Percentiles rank a stretch among this genome's conserved stretches.
Conservation (phyloP, 1,140 invertebrate species). For the Sminthurides bifidus region DNA sequence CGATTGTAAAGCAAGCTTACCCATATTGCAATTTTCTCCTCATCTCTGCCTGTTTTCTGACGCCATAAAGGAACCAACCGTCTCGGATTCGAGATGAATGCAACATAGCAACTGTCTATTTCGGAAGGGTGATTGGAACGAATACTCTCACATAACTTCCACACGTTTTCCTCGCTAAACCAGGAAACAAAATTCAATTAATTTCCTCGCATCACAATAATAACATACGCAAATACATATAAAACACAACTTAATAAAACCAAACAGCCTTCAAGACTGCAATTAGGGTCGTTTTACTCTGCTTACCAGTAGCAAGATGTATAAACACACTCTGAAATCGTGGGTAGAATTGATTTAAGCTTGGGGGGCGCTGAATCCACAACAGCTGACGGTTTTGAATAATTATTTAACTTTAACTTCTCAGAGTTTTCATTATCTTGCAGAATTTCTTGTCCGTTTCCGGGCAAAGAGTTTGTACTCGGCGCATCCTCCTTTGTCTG, state of each 20-base stretch:
- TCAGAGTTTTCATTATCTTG: too few relatives aligned
- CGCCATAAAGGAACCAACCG: slow-evolving; percentile 76
- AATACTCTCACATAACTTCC: slow-evolving; percentile 78
- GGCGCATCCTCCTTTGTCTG: too few relatives aligned
- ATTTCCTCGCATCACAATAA: background rate
- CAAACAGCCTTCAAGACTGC: background rate
- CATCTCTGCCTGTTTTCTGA: slow-evolving; percentile 68
- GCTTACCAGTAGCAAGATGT: slow-evolving; percentile 31
- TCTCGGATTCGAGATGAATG: slow-evolving; percentile 80
- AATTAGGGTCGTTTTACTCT: background rate
- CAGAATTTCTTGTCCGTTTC: too few relatives aligned
- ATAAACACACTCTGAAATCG: slow-evolving; percentile 24
- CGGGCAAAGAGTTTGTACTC: too few relatives aligned
- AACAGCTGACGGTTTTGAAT: too few relatives aligned
- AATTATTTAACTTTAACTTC: too few relatives aligned
- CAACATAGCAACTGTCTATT: slow-evolving; percentile 65
- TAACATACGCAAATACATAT: too few relatives aligned
- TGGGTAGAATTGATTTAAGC: slow-evolving; percentile 27
- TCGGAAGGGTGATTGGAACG: slow-evolving; percentile 56
- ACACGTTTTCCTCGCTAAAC: slow-evolving; percentile 82
- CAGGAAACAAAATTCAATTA: background rate
- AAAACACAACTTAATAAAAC: background rate
- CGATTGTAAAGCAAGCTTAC: too few relatives aligned
- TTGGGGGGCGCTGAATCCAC: slow-evolving; percentile 14
- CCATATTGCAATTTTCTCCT: slow-evolving; percentile 80